phyloP scores from a whole-genome alignment of 2,797 vertebrate species.

The Phoxinus dragarum region DNA sequence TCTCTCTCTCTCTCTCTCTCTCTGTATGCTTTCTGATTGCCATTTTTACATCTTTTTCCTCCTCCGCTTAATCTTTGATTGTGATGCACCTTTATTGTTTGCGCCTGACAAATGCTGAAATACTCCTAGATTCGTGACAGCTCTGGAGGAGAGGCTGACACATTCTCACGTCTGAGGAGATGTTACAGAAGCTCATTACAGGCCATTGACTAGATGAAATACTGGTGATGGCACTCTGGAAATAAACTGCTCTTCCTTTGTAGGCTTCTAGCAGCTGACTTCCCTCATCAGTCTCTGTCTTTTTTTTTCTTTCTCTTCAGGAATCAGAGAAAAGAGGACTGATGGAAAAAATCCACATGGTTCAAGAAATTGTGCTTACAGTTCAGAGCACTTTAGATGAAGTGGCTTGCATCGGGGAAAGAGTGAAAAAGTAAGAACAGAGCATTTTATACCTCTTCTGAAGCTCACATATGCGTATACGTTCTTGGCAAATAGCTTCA shows the following conservation, averaged over 20 bases:
- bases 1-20: slow-evolving; percentile 62
- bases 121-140: slow-evolving; percentile 71
- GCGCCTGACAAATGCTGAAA: slow-evolving; percentile 75
- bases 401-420: slow-evolving; percentile 90
- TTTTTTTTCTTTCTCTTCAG: slow-evolving; percentile 74
- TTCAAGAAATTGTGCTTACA: slow-evolving; percentile 92
- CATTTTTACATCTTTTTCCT: slow-evolving; percentile 79
- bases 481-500: neutral
- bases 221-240: slow-evolving; percentile 73
- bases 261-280: slow-evolving; percentile 70
- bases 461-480: neutral
- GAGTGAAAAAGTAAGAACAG: slow-evolving; percentile 92
- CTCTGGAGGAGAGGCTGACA: slow-evolving; percentile 66
- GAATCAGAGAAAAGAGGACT: slow-evolving; percentile 92
- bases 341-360: slow-evolving; percentile 96
- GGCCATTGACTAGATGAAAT: slow-evolving; percentile 81
- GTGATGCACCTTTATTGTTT: slow-evolving; percentile 77
- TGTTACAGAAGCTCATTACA: slow-evolving; percentile 77
- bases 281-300: slow-evolving; percentile 72
- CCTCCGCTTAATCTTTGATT: slow-evolving; percentile 79
- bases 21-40: slow-evolving; percentile 74
- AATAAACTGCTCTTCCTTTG: slow-evolving; percentile 77
- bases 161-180: slow-evolving; percentile 78
- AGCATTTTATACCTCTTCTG: slow-evolving; percentile 28
- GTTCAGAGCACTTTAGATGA: slow-evolving; percentile 92